Evolutionary conservation across 2,888 invertebrate species (phyloP).

Genomic region (Andrena chrysosceles): DNA sequence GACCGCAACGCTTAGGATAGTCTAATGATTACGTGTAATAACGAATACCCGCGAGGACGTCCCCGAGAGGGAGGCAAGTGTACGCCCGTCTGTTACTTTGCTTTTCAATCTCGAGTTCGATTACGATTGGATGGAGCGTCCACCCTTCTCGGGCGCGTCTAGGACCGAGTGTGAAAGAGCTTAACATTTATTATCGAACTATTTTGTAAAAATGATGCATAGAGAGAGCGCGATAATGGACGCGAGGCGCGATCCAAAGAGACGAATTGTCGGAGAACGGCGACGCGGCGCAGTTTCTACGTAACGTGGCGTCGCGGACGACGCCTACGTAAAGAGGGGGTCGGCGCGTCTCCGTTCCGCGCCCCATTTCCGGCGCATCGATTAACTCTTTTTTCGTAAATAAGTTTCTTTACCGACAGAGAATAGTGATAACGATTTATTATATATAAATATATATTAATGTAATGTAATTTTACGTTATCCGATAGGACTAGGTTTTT

Average conservation of each 20-base stretch:
- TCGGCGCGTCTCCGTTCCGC: constrained; percentile 13
- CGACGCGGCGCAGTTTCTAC: background rate
- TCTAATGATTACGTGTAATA: constrained; percentile 50
- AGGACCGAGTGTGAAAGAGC: constrained; percentile 52
- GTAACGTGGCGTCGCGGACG: background rate
- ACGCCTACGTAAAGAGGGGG: background rate
- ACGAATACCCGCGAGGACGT: constrained; percentile 34
- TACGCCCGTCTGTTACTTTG: background rate
- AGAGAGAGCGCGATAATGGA: constrained; percentile 15
- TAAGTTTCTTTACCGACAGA: constrained; percentile 66
- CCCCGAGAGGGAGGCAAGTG: background rate
- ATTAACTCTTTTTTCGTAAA: constrained; percentile 48
- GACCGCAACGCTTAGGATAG: constrained; percentile 49
- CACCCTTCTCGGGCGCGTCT: constrained; percentile 28
- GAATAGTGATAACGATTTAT: constrained; percentile 74
- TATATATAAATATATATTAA: constrained; percentile 52
- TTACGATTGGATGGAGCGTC: background rate
- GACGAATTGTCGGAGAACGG: constrained; percentile 14
- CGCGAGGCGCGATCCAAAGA: constrained; percentile 37
- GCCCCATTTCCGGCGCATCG: constrained; percentile 18
- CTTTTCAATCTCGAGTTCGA: background rate
- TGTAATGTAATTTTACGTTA: constrained; percentile 74
- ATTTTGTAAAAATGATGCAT: constrained; percentile 59
- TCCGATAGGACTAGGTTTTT: constrained; percentile 60
- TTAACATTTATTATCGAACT: constrained; percentile 58